These are phyloP conservation scores for Pygocentrus nattereri DNA, from an alignment of 2,797 vertebrate species.

Conservation along the genomic window DNA sequence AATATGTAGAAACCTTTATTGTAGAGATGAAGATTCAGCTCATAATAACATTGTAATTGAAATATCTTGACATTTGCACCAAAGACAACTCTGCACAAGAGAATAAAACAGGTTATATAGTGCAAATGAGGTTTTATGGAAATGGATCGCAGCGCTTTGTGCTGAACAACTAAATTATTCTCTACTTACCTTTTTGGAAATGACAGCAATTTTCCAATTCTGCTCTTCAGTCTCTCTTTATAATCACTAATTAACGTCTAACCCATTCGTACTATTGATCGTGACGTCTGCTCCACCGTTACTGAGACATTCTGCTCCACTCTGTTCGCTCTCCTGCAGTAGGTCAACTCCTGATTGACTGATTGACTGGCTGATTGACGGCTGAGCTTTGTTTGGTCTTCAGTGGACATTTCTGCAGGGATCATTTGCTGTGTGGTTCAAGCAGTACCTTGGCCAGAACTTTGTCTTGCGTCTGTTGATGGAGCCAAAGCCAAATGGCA, in stretches of 20 bases:
- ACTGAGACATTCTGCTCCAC: not conserved
- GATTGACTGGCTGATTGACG: constrained; percentile 9
- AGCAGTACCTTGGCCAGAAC: constrained; percentile 62
- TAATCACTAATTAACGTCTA: constrained; percentile 16
- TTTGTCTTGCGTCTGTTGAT: constrained; percentile 73
- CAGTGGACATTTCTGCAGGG: not conserved
- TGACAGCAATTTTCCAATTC: constrained; percentile 5
- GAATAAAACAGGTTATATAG: not conserved
- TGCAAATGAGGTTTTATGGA: not conserved
- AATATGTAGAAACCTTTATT: not conserved
- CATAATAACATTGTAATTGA: not conserved
- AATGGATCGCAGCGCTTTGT: not conserved
- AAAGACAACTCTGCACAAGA: not conserved
- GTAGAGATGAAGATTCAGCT: not conserved
- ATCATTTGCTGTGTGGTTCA: constrained; percentile 72
- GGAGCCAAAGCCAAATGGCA: constrained; percentile 82
- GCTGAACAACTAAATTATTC: not conserved
- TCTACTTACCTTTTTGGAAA: not conserved
- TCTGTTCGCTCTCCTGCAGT: not conserved
- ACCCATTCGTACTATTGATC: not conserved
- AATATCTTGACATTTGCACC: not conserved
- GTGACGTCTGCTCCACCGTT: not conserved
- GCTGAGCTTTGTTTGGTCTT: constrained; percentile 15
- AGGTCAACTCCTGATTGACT: constrained; percentile 21
- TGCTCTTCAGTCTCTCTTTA: not conserved